Conservation (phyloP, 2,113 vertebrate genomes). For the Corynorhinus townsendii region DNA sequence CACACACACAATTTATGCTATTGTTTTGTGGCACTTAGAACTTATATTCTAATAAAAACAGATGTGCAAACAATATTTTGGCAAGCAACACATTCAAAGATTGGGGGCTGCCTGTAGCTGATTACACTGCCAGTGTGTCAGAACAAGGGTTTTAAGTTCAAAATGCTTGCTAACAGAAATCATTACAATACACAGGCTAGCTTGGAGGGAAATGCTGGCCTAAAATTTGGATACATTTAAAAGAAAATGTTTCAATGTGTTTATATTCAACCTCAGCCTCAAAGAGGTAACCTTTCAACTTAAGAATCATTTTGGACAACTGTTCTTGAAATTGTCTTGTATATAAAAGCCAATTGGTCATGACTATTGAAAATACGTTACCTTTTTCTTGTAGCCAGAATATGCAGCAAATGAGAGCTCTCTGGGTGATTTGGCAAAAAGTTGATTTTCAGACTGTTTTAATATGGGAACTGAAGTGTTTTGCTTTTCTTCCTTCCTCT, state of each 20-base stretch:
- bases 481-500: background rate
- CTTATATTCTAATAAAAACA: slow-evolving; percentile 65
- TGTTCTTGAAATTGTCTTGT: slow-evolving; percentile 63
- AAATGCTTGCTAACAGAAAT: slow-evolving; percentile 67
- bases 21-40: slow-evolving; percentile 53
- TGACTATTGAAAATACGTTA: slow-evolving; percentile 52
- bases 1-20: background rate
- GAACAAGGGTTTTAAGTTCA: slow-evolving; percentile 62
- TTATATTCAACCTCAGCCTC: slow-evolving; percentile 60
- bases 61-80: slow-evolving; percentile 64
- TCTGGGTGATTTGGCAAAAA: slow-evolving; percentile 43
- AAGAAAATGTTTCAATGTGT: slow-evolving; percentile 73
- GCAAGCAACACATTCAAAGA: slow-evolving; percentile 40
- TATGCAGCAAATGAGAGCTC: slow-evolving; percentile 6
- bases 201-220: slow-evolving; percentile 14
- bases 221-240: slow-evolving; percentile 72
- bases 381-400: slow-evolving; percentile 42
- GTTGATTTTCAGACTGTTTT: slow-evolving; percentile 35
- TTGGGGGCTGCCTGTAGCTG: slow-evolving; percentile 45
- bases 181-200: slow-evolving; percentile 64
- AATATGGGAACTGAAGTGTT: slow-evolving; percentile 13
- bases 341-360: slow-evolving; percentile 46
- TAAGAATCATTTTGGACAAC: slow-evolving; percentile 60
- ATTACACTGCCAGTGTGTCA: slow-evolving; percentile 59
- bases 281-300: slow-evolving; percentile 68